Percentiles rank a stretch among this genome's conserved stretches.
These are phyloP conservation scores for Phania funesta DNA, from an alignment of 2,888 invertebrate species.

Conservation along the genomic window DNA sequence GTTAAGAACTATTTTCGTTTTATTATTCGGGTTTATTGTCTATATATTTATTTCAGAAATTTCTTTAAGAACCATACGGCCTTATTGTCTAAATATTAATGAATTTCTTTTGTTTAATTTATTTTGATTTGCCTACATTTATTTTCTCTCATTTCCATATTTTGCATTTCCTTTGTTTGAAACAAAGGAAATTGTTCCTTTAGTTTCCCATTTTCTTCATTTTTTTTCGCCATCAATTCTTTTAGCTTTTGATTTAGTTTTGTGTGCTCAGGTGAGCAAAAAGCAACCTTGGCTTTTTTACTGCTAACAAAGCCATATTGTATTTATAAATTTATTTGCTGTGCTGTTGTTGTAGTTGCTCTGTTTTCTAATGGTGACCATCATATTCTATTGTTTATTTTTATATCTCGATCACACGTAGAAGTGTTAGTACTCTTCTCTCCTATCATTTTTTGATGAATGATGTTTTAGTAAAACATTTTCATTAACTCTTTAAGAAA, in stretches of 20 bases:
- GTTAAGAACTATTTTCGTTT: too few relatives aligned
- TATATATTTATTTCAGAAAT: too few relatives aligned
- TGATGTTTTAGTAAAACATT: too few relatives aligned
- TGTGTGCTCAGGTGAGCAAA: background rate
- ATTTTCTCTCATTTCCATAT: too few relatives aligned
- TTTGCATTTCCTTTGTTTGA: too few relatives aligned
- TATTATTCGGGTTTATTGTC: too few relatives aligned
- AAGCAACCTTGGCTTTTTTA: conserved; percentile 13
- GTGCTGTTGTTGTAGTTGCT: background rate
- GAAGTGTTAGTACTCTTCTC: background rate
- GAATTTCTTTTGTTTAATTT: too few relatives aligned
- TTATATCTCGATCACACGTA: background rate
- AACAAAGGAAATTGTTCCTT: conserved; percentile 24
- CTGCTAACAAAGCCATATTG: conserved; percentile 25
- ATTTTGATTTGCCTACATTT: too few relatives aligned
- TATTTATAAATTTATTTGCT: background rate
- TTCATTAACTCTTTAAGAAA: too few relatives aligned
- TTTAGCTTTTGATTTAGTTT: background rate
- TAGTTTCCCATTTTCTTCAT: conserved; percentile 16
- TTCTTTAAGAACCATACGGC: too few relatives aligned
- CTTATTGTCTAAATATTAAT: too few relatives aligned
- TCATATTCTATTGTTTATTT: conserved; percentile 8
- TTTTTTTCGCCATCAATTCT: background rate
- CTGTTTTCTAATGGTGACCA: conserved; percentile 10
- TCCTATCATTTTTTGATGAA: too few relatives aligned